phyloP scores from a whole-genome alignment of 2,888 invertebrate genomes.

The Psylliodes chrysocephalus region DNA sequence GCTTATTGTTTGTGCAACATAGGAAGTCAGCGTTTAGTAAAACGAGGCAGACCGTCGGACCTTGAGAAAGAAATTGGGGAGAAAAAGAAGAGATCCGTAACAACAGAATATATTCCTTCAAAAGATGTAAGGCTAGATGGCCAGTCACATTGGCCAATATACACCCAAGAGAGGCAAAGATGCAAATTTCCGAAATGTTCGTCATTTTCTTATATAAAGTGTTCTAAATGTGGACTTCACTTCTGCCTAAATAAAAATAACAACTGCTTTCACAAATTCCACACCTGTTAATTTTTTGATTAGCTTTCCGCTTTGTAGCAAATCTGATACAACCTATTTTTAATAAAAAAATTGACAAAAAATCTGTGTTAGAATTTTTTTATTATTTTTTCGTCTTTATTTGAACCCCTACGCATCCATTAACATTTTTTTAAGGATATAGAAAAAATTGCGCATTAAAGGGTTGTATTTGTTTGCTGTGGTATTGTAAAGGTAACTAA shows the following conservation, averaged over 20 bases:
- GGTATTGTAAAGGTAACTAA: too few relatives aligned
- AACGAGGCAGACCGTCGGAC: conserved; percentile 34
- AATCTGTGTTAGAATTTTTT: not conserved
- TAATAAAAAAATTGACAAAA: not conserved
- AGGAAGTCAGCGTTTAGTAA: conserved; percentile 1
- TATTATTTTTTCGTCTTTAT: not conserved
- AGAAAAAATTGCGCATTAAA: conserved; percentile 7
- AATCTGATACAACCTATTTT: conserved; percentile 9
- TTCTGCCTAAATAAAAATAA: conserved; percentile 1
- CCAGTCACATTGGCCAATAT: conserved; percentile 22
- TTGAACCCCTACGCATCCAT: not conserved
- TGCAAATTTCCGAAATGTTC: conserved; percentile 26
- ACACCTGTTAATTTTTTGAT: not conserved
- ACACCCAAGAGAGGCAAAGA: conserved; percentile 25
- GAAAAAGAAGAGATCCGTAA: conserved; percentile 28
- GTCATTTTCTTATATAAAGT: conserved; percentile 28
- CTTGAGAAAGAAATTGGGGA: conserved; percentile 27
- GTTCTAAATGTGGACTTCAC: conserved; percentile 25
- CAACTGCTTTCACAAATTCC: not conserved
- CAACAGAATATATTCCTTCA: conserved; percentile 23
- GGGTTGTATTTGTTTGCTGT: too few relatives aligned
- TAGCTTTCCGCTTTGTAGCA: conserved; percentile 16
- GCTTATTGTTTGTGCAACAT: conserved; percentile 32
- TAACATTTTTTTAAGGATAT: conserved; percentile 5
- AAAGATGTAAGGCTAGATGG: conserved; percentile 31